These are phyloP conservation scores for Monopterus albus DNA, from an alignment of 2,113 vertebrate genomes.

Conservation along the genomic window DNA sequence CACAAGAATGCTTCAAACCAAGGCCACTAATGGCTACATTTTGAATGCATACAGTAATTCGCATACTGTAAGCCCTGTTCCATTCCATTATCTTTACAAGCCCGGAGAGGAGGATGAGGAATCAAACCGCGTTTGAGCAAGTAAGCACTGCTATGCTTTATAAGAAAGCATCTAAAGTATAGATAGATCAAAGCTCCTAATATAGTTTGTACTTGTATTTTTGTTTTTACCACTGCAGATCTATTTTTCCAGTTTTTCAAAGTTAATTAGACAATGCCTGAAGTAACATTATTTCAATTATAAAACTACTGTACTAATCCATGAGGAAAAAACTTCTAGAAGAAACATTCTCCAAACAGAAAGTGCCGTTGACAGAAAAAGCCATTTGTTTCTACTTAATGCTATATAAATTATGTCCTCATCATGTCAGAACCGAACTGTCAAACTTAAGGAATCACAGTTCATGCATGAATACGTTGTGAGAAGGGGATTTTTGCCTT, in stretches of 20 bases:
- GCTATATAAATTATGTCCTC: background rate
- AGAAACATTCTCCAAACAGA: background rate
- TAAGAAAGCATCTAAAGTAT: background rate
- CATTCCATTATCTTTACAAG: conserved; percentile 27
- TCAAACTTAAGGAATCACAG: background rate
- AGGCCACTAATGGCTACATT: conserved; percentile 54
- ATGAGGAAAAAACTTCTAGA: background rate
- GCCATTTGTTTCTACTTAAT: background rate
- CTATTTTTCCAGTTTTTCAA: background rate
- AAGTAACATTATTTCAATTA: background rate
- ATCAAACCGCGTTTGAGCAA: background rate
- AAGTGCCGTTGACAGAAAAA: background rate
- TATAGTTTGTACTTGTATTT: background rate
- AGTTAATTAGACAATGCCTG: background rate
- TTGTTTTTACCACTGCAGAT: background rate
- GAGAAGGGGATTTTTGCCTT: background rate
- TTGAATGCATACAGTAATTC: conserved; percentile 60
- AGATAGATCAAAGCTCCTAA: background rate
- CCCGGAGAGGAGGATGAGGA: conserved; percentile 3
- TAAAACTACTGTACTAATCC: background rate
- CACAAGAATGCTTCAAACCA: conserved; percentile 73
- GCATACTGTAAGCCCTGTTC: conserved; percentile 22
- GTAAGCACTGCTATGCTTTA: background rate
- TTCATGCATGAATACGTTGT: background rate
- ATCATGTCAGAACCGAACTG: background rate